Evolutionary conservation across 2,113 vertebrate species (phyloP).

Genomic region (Carettochelys insculpta): DNA sequence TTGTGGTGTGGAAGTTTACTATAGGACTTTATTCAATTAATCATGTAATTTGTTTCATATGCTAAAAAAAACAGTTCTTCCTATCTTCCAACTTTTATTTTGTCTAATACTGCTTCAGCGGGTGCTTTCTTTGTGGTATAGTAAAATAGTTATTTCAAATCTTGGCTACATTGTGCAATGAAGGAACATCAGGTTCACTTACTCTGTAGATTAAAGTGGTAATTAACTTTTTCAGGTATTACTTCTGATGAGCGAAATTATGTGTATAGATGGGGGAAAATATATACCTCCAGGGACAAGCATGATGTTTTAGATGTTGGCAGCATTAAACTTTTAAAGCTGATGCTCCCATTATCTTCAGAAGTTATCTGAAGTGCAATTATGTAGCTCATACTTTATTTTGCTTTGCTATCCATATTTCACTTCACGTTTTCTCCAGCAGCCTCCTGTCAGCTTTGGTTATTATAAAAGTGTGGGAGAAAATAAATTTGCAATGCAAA

Average conservation of each 20-base stretch:
- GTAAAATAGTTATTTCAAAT: conserved; percentile 9
- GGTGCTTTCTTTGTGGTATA: conserved; percentile 5
- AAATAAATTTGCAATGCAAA: too few relatives aligned
- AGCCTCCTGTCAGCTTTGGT: too few relatives aligned
- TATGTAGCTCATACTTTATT: background rate
- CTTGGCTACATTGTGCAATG: background rate
- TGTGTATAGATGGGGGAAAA: background rate
- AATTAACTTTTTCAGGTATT: background rate
- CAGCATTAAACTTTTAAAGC: background rate
- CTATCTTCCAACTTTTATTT: conserved; percentile 13
- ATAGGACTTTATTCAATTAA: conserved; percentile 6
- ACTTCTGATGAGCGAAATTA: background rate
- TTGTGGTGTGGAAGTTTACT: background rate
- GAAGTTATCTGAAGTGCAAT: background rate
- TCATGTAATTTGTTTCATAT: conserved; percentile 26
- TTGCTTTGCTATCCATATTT: too few relatives aligned
- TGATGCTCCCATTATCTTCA: background rate
- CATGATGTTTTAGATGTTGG: background rate
- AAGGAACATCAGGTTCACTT: background rate
- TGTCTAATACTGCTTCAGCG: background rate
- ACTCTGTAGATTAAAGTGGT: background rate
- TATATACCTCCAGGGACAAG: background rate
- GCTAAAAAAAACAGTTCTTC: background rate
- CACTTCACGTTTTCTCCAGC: too few relatives aligned
- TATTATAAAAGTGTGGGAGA: too few relatives aligned